phyloP scores from a whole-genome alignment of 2,797 vertebrate genomes.

The Sebastes matsubarae region DNA sequence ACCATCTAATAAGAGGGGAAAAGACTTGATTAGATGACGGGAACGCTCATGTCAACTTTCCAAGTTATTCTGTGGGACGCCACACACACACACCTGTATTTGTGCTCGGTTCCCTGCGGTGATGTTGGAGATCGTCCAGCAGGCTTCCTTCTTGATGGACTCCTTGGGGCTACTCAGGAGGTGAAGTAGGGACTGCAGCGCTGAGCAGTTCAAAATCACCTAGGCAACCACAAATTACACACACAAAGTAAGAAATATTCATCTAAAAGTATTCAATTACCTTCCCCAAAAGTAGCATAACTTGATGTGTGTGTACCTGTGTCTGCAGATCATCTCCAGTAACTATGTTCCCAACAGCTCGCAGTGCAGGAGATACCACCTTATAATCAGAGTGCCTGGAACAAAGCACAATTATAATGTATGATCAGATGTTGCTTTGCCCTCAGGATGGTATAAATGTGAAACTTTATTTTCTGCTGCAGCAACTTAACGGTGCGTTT shows the following conservation, averaged over 20 bases:
- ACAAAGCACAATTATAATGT: constrained; percentile 1
- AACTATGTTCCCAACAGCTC: constrained; percentile 97
- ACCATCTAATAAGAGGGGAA: constrained; percentile 84
- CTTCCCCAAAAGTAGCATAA: background rate
- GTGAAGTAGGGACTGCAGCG: constrained; percentile 93
- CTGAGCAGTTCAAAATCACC: constrained; percentile 97
- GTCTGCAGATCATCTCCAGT: constrained; percentile 97
- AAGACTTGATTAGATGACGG: background rate
- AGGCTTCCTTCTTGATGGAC: constrained; percentile 95
- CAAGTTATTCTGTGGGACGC: background rate
- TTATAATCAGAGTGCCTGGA: constrained; percentile 94
- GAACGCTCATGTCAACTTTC: background rate
- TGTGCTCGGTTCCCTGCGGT: constrained; percentile 96
- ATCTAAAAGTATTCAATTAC: background rate
- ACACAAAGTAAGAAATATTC: constrained; percentile 4
- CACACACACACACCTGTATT: constrained; percentile 86
- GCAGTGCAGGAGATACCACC: constrained; percentile 94
- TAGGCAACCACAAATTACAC: constrained; percentile 53
- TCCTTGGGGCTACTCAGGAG: constrained; percentile 95
- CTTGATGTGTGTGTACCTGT: constrained; percentile 80
- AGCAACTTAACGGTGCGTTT: background rate
- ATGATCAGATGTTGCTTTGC: background rate
- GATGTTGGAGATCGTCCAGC: constrained; percentile 98
- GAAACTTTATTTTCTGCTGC: background rate
- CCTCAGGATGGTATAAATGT: background rate